Evolutionary conservation across 2,888 invertebrate genomes (phyloP).

Genomic region (Carabus problematicus): DNA sequence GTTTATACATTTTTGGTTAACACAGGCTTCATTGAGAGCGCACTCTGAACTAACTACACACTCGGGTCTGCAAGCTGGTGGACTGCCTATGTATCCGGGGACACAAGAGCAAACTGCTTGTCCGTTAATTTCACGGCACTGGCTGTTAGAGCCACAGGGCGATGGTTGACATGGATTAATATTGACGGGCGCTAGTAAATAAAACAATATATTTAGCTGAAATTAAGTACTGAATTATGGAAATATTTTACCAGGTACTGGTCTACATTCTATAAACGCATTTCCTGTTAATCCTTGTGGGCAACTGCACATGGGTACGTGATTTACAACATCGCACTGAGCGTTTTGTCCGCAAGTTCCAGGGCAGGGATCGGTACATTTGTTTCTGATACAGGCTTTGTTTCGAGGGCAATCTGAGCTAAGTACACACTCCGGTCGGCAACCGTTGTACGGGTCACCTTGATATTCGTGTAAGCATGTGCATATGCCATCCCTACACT

Average conservation of each 20-base stretch:
- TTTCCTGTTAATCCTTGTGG: constrained; percentile 71
- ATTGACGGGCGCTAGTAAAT: constrained; percentile 44
- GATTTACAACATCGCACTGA: constrained; percentile 74
- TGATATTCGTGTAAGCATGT: constrained; percentile 78
- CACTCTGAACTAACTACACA: constrained; percentile 82
- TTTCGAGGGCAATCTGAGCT: constrained; percentile 70
- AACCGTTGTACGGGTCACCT: constrained; percentile 77
- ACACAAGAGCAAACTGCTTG: constrained; percentile 80
- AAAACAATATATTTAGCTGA: not conserved
- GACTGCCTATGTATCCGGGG: constrained; percentile 74
- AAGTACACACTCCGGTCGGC: constrained; percentile 75
- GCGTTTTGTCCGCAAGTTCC: constrained; percentile 76
- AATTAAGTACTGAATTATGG: not conserved
- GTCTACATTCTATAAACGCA: constrained; percentile 69
- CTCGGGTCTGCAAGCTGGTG: constrained; percentile 80
- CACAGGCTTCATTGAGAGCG: constrained; percentile 72
- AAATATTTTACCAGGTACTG: constrained; percentile 55
- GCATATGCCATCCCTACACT: constrained; percentile 81
- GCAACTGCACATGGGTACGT: constrained; percentile 78
- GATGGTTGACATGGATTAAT: constrained; percentile 72
- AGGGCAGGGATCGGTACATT: constrained; percentile 72
- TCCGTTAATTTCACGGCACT: constrained; percentile 73
- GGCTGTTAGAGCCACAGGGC: constrained; percentile 79
- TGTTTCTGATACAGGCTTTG: constrained; percentile 71
- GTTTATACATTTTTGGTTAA: constrained; percentile 77